phyloP scores from a whole-genome alignment of 2,888 invertebrate species.

The Stegana nigrithorax region DNA sequence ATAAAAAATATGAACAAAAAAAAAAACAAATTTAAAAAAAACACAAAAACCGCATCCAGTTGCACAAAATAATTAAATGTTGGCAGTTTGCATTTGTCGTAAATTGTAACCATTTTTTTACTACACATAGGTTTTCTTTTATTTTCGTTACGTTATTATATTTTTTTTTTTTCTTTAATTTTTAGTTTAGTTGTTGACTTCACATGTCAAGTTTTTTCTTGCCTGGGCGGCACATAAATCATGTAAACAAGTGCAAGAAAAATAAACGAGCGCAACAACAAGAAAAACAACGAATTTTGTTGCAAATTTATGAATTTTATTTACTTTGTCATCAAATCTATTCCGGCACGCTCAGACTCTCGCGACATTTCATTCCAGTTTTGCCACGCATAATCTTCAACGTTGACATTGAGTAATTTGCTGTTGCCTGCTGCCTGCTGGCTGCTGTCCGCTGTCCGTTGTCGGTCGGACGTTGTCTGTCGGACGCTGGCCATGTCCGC shows the following conservation, averaged over 20 bases:
- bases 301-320: constrained; percentile 14
- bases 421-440: not conserved
- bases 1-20: too few relatives aligned
- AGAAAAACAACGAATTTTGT: too few relatives aligned
- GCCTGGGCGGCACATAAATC: constrained; percentile 37
- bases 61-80: constrained; percentile 1
- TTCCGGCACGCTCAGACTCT: not conserved
- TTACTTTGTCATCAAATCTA: constrained; percentile 5
- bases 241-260: too few relatives aligned
- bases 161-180: not conserved
- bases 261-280: too few relatives aligned
- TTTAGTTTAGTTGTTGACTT: constrained; percentile 26
- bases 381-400: not conserved
- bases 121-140: not conserved
- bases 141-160: not conserved
- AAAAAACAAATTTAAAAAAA: not conserved
- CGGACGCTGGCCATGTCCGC: too few relatives aligned
- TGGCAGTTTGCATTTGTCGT: too few relatives aligned
- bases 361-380: too few relatives aligned
- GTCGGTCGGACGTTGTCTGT: too few relatives aligned
- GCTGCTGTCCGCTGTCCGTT: too few relatives aligned
- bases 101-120: not conserved
- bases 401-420: not conserved
- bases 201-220: constrained; percentile 31
- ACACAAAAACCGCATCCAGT: not conserved